Percentiles rank a stretch among this genome's conserved stretches.
Evolutionary conservation across 1,140 invertebrate species (phyloP).

Genomic region (Maconellicoccus hirsutus): DNA sequence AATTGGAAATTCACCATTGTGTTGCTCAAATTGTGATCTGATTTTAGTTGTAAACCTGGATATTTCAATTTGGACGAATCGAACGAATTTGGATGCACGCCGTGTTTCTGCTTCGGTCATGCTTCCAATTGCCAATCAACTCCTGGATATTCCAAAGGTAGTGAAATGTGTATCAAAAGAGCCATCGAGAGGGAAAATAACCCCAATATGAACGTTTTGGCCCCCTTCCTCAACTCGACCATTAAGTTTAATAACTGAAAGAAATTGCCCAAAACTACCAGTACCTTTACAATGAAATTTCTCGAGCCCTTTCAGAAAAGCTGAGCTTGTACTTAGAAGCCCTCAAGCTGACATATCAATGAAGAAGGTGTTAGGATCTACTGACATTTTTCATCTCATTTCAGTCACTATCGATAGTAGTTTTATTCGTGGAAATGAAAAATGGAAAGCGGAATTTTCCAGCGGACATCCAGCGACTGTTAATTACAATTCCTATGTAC

Average conservation of each 20-base stretch:
- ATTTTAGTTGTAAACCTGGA: conserved; percentile 77
- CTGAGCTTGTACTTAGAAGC: too few relatives aligned
- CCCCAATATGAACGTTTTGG: too few relatives aligned
- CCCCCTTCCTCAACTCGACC: too few relatives aligned
- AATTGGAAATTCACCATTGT: too few relatives aligned
- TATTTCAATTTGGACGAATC: conserved; percentile 82
- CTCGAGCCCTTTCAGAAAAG: too few relatives aligned
- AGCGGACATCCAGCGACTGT: conserved; percentile 47
- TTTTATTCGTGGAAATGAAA: conserved; percentile 69
- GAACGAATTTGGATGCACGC: conserved; percentile 91
- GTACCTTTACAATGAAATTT: too few relatives aligned
- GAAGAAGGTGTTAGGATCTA: too few relatives aligned
- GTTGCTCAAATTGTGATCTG: conserved; percentile 60
- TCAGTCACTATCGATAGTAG: conserved; percentile 58
- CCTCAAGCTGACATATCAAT: too few relatives aligned
- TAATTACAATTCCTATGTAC: conserved; percentile 65
- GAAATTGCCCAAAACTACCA: too few relatives aligned
- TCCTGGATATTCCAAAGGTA: conserved; percentile 61
- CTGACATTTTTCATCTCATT: conserved; percentile 20
- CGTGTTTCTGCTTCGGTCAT: conserved; percentile 97
- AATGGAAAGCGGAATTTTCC: conserved; percentile 68
- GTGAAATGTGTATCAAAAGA: too few relatives aligned
- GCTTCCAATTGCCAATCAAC: conserved; percentile 82
- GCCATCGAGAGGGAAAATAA: too few relatives aligned
- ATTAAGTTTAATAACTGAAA: too few relatives aligned